Evolutionary conservation across 2,888 invertebrate genomes (phyloP), one percentile per base, ranked within the genome.

Genomic region (Macroteleia sp.): DNA sequence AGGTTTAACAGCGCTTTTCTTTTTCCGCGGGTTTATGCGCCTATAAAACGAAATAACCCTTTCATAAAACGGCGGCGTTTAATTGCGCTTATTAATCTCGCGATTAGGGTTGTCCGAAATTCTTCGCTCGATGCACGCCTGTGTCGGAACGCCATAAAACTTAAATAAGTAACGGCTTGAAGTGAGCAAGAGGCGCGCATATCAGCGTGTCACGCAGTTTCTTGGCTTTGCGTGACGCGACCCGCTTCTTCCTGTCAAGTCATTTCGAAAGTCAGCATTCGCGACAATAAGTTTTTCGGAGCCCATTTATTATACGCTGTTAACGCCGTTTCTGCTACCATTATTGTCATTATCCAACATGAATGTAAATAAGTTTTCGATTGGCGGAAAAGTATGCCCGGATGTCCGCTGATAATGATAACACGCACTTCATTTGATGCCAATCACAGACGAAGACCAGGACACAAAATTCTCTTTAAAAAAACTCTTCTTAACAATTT

Each of bases 81-180:
- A 67, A 67, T 67, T 67, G 48, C 48, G 56, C 44, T 67, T 67
- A 67, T 67, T 67, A 67, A 67, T 67, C 56, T 20, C n/a, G 56
- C 67, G 67, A 67, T 57, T 67, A 67, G 44, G 6, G 28, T 6
- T 16, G 48, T 17, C 30, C 39, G 67, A 67, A 57, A 67, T 57
- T 36, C 46, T 44, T 19, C 44, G 22, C 34, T 19, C 10, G 16
- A 10, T 42, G 19, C 50, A 4, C 41, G 41, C 12, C 9, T 14
- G 34, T 17, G 30, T 22, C 48, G 39, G 2, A 16, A 5, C 17
- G 50, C n/a, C 39, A 34, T 66, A 44, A 54, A 64, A 42, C 32
- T 17, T 16, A 36, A 48, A 59, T 50, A 28, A 52, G 48, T 52
- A 41, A 30, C n/a, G n/a, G n/a, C 30, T 2, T 32, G 34, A 48